phyloP scores from a whole-genome alignment of 2,797 vertebrate genomes.

The Micromesistius poutassou region DNA sequence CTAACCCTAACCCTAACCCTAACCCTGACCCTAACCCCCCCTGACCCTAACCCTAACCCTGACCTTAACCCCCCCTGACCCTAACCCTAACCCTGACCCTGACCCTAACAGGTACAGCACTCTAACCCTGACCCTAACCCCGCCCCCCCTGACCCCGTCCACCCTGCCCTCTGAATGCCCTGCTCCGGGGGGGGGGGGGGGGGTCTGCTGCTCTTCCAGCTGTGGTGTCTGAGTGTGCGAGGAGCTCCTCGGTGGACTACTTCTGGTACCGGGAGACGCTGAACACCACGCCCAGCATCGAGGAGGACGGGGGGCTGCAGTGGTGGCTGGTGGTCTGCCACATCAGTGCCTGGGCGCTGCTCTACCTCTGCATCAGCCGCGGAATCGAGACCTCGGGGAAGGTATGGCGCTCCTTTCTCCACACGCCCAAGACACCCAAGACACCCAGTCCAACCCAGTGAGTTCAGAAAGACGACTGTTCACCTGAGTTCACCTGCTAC shows the following conservation, averaged over 20 bases:
- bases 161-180: no score
- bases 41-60: no score
- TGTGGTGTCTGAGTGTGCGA: constrained; percentile 74
- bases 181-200: no score
- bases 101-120: no score
- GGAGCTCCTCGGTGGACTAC: constrained; percentile 86
- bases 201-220: constrained; percentile 57
- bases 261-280: constrained; percentile 91
- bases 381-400: constrained; percentile 93
- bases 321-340: constrained; percentile 84
- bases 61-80: no score
- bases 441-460: background rate
- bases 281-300: constrained; percentile 77
- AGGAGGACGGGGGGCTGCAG: constrained; percentile 76
- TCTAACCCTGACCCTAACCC: no score
- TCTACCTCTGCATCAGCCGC: constrained; percentile 84
- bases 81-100: no score
- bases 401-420: constrained; percentile 64
- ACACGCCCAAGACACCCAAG: background rate
- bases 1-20: no score
- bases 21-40: no score
- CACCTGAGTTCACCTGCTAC: no score
- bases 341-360: constrained; percentile 79
- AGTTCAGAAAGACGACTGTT: no score
- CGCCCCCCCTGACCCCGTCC: no score